Evolutionary conservation across 2,888 invertebrate genomes (phyloP).

Genomic region (Nephrotoma appendiculata): DNA sequence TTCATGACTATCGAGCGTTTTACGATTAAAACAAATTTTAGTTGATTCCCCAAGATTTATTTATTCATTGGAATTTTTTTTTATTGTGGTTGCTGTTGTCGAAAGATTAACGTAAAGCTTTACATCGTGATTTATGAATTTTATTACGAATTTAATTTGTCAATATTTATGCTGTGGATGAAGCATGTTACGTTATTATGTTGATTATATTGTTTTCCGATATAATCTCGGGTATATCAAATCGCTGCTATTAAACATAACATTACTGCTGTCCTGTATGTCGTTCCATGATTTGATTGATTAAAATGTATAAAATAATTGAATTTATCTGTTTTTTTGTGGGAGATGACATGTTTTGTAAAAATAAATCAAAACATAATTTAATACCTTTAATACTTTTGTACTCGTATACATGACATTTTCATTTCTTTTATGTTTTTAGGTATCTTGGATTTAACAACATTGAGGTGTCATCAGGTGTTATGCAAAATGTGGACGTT

Average conservation of each 20-base stretch:
- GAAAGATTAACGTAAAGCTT: neutral
- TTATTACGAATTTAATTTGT: neutral
- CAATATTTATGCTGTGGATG: neutral
- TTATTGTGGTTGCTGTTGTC: neutral
- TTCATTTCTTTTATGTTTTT: conserved; percentile 8
- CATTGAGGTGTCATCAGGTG: conserved; percentile 19
- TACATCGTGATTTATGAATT: neutral
- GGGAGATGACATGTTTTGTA: neutral
- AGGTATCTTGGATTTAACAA: conserved; percentile 33
- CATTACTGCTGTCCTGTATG: neutral
- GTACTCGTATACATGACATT: neutral
- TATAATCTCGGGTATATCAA: neutral
- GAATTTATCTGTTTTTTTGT: neutral
- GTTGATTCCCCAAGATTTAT: neutral
- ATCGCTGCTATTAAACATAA: neutral
- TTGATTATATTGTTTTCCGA: neutral
- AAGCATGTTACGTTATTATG: neutral
- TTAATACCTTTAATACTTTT: neutral
- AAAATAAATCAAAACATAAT: neutral
- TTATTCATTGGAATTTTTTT: neutral
- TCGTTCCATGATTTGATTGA: conserved; percentile 5
- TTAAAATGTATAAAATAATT: neutral
- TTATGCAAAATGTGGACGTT: conserved; percentile 23
- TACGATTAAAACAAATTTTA: neutral
- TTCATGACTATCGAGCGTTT: neutral